phyloP scores from a whole-genome alignment of 1,140 invertebrate genomes.

The Acromyrmex heyeri region DNA sequence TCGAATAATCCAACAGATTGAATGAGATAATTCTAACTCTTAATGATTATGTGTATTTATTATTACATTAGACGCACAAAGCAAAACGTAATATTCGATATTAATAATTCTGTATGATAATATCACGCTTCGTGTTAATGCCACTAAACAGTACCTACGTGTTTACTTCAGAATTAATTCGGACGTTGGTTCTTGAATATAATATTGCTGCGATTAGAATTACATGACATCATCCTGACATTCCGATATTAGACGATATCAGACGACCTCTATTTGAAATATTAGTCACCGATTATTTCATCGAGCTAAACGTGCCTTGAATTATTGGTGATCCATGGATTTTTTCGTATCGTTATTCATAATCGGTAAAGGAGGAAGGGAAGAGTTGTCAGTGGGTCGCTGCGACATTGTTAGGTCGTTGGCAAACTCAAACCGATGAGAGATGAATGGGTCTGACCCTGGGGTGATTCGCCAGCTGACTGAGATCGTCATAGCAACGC shows the following conservation, averaged over 20 bases:
- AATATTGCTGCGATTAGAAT: too few relatives aligned
- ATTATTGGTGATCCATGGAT: background rate
- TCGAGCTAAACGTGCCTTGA: background rate
- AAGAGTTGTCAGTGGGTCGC: conserved; percentile 70
- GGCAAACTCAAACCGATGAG: conserved; percentile 68
- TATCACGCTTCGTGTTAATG: background rate
- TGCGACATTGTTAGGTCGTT: conserved; percentile 76
- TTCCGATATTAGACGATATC: background rate
- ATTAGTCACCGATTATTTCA: background rate
- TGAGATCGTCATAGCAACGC: conserved; percentile 84
- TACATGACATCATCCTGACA: background rate
- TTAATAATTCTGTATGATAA: background rate
- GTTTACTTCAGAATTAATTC: background rate
- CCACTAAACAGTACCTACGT: background rate
- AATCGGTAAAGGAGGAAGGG: background rate
- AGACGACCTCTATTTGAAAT: background rate
- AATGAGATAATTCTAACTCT: background rate
- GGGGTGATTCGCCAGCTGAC: conserved; percentile 84
- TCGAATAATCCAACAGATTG: background rate
- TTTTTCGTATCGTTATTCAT: background rate
- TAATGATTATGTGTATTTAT: conserved; percentile 8
- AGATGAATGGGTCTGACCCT: conserved; percentile 83
- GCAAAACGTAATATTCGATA: background rate
- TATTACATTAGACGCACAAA: background rate
- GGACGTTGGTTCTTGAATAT: background rate